Base-by-base conservation (phyloP, 2,797 vertebrate genomes). In the Argya squamiceps region DNA sequence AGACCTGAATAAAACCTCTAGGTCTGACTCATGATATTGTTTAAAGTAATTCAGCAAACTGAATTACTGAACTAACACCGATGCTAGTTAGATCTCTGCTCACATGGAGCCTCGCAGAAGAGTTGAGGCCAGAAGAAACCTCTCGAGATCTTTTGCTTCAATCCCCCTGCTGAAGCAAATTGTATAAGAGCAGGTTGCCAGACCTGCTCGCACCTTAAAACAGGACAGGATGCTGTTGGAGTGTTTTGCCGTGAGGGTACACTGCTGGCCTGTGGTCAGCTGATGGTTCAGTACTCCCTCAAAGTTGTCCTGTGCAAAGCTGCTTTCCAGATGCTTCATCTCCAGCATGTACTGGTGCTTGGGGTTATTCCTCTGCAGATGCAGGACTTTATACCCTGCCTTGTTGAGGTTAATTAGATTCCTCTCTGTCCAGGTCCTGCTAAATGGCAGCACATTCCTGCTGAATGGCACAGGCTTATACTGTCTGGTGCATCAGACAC, bases 51-150 rank as follows among this genome's bases (percentile, higher is more conserved):
- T 59, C 65, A 37, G 5, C 9, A 46, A 56, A 64, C 39, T 39
- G 39, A 39, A 39, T 39, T 39, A 39, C 39, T 39, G 39, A 39
- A 39, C 0, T 41, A 41, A 27, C 1, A 1, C 4, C 1, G 1
- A 9, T 47, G 36, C 3, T 37, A 32, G 6, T 27, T 74, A 41
- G 13, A 67, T 14, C 3, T 85, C 24, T 5, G 12, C 24, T 91
- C 12, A 13, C 24, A 17, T 0, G 41, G 24, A 79, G 43, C 9
- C 5, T 55, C 15, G n/a, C 5, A 27, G 18, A 69, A 34, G 2
- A 7, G 22, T 8, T 81, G 32, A 89, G 15, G 29, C 12, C 63
- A 5, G 29, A 64, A 52, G 7, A 50, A 71, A 62, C 19, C 7
- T 64, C 29, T 46, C 1, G 3, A 79, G 23, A 29, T 49, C 2